phyloP scores from a whole-genome alignment of 2,797 vertebrate species.

The Tokudaia muenninki region DNA sequence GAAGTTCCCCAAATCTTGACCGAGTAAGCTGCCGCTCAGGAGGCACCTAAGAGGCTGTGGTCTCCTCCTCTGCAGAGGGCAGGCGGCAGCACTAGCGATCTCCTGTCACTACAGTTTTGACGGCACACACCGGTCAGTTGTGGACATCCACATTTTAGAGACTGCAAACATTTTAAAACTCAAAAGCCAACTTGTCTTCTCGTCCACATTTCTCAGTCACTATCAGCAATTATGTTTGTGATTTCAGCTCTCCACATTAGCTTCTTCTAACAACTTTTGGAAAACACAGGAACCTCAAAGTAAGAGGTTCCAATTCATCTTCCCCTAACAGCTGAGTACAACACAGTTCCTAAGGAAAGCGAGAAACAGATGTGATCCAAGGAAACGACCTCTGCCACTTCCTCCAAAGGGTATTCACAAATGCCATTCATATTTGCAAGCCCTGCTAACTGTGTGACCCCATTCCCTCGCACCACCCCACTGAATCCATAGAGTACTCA shows the following conservation, averaged over 20 bases:
- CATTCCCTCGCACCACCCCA: slow-evolving; percentile 48
- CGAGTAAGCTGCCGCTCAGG: not conserved
- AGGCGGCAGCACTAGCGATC: not conserved
- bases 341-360: slow-evolving; percentile 29
- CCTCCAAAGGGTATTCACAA: not conserved
- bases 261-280: slow-evolving; percentile 65
- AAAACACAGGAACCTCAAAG: slow-evolving; percentile 57
- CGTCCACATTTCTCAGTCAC: slow-evolving; percentile 48
- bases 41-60: no score
- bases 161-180: slow-evolving; percentile 52
- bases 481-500: slow-evolving; percentile 28
- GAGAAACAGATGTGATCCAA: slow-evolving; percentile 3
- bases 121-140: slow-evolving; percentile 5
- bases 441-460: not conserved
- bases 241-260: slow-evolving; percentile 44
- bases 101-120: not conserved
- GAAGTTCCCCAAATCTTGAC: slow-evolving; percentile 43
- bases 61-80: no score
- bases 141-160: not conserved
- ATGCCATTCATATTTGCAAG: not conserved
- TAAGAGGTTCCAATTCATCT: slow-evolving; percentile 62
- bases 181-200: slow-evolving; percentile 1
- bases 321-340: slow-evolving; percentile 46
- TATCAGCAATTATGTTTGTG: slow-evolving; percentile 14
- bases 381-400: not conserved